Base-by-base conservation (phyloP, 2,888 invertebrate genomes). In the Polydesmus complanatus region DNA sequence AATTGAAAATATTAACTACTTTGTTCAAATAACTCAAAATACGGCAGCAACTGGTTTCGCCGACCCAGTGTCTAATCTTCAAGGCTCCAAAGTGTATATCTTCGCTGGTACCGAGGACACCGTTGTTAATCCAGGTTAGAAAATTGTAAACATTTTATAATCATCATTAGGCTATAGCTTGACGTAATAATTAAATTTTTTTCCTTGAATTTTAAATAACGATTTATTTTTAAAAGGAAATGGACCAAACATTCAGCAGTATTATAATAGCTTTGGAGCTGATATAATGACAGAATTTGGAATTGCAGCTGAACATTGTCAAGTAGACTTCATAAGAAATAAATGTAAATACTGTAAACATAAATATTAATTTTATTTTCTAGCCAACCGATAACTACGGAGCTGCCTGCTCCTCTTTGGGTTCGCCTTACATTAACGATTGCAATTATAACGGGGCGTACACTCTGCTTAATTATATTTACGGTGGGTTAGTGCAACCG, bases 41-140 rank as follows among this genome's bases (percentile, higher is more conserved):
- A 64, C 64, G n/a, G 64, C 65, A 1, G 48, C 54, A 1, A 37
- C 56, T 11, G 70, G 70, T 11, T 67, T 68, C 58, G 70, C 72
- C 52, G 73, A 73, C 61, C 61, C 68, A n/a, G 67, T 70, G 1
- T 63, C 65, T 18, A 67, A 70, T 60, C 64, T 73, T 62, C 56
- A 50, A 3, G 64, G 67, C 27, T 70, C 70, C 63, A 68, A 64
- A 53, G 70, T 73, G 2, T 73, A 68, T 65, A 68, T 73, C 56
- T 73, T 71, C 61, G 67, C 69, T 60, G 73, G 74, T 5, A 66
- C 62, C 3, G 58, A 63, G 11, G 74, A 74, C 62, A 62, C 69
- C 0, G 68, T 69, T 1, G 72, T 74, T 1, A 65, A 68, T 52
- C 71, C 70, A 66, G 70, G 73, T 73, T 51, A 27, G 25, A 37